Conservation (phyloP, 2,113 vertebrate genomes). For the Gasterosteus aculeatus region DNA sequence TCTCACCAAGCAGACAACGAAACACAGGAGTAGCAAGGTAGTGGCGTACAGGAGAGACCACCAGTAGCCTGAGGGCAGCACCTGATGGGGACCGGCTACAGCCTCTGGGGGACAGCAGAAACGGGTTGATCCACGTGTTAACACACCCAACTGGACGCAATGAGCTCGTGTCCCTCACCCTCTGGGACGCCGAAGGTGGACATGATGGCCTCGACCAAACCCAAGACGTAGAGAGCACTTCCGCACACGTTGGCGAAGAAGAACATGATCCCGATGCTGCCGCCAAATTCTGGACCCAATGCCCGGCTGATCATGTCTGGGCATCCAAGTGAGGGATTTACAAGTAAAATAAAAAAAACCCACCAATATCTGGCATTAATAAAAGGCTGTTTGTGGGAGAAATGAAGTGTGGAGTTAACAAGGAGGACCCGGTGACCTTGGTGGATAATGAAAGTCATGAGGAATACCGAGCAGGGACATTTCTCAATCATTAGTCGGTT, state of each 20-base stretch:
- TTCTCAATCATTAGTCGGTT: background rate
- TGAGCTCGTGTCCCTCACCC: slow-evolving; percentile 63
- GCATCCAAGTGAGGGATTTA: slow-evolving; percentile 18
- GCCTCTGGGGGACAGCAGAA: slow-evolving; percentile 40
- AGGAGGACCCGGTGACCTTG: background rate
- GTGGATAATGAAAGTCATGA: background rate
- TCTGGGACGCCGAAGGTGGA: slow-evolving; percentile 81
- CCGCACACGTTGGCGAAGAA: slow-evolving; percentile 89
- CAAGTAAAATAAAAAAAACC: background rate
- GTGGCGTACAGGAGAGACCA: slow-evolving; percentile 87
- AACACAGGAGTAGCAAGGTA: slow-evolving; percentile 83
- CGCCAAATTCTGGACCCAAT: slow-evolving; percentile 88
- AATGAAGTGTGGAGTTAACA: background rate
- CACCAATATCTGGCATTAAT: background rate
- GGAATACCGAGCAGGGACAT: background rate
- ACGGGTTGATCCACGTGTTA: background rate
- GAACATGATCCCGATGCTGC: slow-evolving; percentile 92
- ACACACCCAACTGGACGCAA: background rate
- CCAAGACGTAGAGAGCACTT: slow-evolving; percentile 87
- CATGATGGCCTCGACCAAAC: slow-evolving; percentile 86
- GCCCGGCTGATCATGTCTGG: slow-evolving; percentile 93
- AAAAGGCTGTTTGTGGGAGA: background rate
- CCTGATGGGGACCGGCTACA: slow-evolving; percentile 35
- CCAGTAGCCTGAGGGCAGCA: slow-evolving; percentile 87
- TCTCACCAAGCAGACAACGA: slow-evolving; percentile 86